These are phyloP conservation scores for Brotula barbata DNA, from an alignment of 2,797 vertebrate species.

Conservation along the genomic window DNA sequence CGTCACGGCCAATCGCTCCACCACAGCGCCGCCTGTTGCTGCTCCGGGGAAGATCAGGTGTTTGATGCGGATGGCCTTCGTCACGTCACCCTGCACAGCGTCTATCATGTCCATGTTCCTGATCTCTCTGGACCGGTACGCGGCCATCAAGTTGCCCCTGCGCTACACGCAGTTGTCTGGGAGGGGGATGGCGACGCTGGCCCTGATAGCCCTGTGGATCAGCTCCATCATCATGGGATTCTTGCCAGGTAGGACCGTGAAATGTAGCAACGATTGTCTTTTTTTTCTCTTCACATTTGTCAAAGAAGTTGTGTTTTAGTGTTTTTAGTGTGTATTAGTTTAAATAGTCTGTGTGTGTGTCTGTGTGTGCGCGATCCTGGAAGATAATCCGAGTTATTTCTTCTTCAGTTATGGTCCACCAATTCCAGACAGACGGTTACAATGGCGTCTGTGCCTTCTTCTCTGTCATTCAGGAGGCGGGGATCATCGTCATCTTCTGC, in stretches of 20 bases:
- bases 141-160: conserved; percentile 88
- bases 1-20: not conserved
- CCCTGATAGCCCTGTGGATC: conserved; percentile 81
- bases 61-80: conserved; percentile 84
- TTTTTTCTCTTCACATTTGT: too few relatives aligned
- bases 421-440: conserved; percentile 74
- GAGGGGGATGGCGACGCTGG: conserved; percentile 59
- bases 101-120: conserved; percentile 90
- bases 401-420: conserved; percentile 65
- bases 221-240: conserved; percentile 81
- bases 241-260: conserved; percentile 74
- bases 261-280: not conserved
- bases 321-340: not conserved
- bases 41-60: conserved; percentile 74
- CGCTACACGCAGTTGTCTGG: conserved; percentile 82
- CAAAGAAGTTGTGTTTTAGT: too few relatives aligned
- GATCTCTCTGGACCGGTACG: conserved; percentile 88
- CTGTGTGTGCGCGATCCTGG: not conserved
- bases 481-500: conserved; percentile 81
- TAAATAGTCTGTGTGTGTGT: too few relatives aligned
- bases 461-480: conserved; percentile 76
- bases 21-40: conserved; percentile 1
- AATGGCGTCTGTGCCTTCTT: conserved; percentile 84
- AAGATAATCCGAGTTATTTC: conserved; percentile 1
- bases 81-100: conserved; percentile 83